phyloP scores from a whole-genome alignment of 2,888 invertebrate genomes.

The Diaprepes abbreviatus region DNA sequence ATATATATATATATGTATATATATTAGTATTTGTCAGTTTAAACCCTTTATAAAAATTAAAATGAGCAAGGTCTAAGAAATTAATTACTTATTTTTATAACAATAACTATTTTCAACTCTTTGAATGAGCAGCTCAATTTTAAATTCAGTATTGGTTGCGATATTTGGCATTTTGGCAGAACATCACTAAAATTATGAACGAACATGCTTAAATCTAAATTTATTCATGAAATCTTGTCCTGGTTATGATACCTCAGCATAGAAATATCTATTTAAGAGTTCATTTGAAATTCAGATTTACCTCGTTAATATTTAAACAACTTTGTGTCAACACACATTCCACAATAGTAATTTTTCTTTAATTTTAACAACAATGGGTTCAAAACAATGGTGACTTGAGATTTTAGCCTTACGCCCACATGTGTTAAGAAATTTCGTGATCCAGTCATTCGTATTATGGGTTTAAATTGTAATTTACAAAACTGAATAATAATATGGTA shows the following conservation, averaged over 20 bases:
- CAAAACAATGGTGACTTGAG: slow-evolving; percentile 3
- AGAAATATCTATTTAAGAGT: not conserved
- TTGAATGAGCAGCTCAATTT: too few relatives aligned
- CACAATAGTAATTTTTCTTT: not conserved
- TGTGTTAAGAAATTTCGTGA: not conserved
- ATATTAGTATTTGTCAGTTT: too few relatives aligned
- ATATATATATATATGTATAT: too few relatives aligned
- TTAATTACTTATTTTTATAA: too few relatives aligned
- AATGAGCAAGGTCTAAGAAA: too few relatives aligned
- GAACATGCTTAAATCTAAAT: too few relatives aligned
- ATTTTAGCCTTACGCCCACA: slow-evolving; percentile 7
- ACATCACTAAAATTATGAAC: too few relatives aligned
- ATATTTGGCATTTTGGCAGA: not conserved
- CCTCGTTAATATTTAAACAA: slow-evolving; percentile 8
- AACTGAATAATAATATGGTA: not conserved
- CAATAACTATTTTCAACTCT: too few relatives aligned
- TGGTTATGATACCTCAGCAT: not conserved
- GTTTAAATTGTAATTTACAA: too few relatives aligned
- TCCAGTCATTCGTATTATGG: not conserved
- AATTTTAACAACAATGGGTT: slow-evolving; percentile 8
- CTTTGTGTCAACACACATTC: not conserved
- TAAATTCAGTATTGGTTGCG: too few relatives aligned
- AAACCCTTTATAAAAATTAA: too few relatives aligned
- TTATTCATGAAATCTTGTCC: not conserved
- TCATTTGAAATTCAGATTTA: slow-evolving; percentile 13